Percentiles rank a stretch among this genome's conserved stretches.
Conservation (phyloP, 2,113 vertebrate species). For the Oryzias javanicus region DNA sequence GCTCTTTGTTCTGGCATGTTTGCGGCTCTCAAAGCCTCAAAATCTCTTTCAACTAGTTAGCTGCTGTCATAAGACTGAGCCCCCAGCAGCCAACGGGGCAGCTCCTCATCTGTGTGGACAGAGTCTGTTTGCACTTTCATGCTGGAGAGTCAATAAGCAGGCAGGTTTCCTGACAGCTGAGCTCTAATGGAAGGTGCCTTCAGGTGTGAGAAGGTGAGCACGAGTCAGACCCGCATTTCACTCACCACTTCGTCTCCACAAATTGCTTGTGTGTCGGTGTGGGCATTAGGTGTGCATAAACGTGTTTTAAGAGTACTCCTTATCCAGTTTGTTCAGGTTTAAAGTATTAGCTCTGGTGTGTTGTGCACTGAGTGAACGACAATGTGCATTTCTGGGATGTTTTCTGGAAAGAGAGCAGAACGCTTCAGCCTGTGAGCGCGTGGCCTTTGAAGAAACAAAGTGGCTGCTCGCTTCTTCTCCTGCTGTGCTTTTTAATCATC, state of each 20-base stretch:
- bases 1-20: not conserved
- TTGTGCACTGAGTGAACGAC: not conserved
- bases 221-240: slow-evolving; percentile 38
- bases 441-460: slow-evolving; percentile 48
- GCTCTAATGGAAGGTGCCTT: slow-evolving; percentile 46
- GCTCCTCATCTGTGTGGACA: slow-evolving; percentile 9
- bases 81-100: slow-evolving; percentile 7
- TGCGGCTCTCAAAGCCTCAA: slow-evolving; percentile 4
- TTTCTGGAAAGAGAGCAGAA: slow-evolving; percentile 27
- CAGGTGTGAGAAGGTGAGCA: slow-evolving; percentile 49
- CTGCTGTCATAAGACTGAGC: slow-evolving; percentile 15
- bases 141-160: slow-evolving; percentile 32
- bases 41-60: slow-evolving; percentile 20
- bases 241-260: slow-evolving; percentile 51
- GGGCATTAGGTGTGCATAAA: slow-evolving; percentile 5
- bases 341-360: not conserved
- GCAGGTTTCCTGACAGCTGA: slow-evolving; percentile 26
- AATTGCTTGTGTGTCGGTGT: slow-evolving; percentile 33
- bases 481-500: slow-evolving; percentile 18
- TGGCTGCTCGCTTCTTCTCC: slow-evolving; percentile 31
- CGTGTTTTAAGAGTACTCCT: not conserved
- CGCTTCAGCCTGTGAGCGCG: slow-evolving; percentile 18
- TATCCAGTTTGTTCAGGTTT: not conserved
- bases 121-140: too few species aligned
- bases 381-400: not conserved